A percentile compares a stretch with the other conserved stretches of the same genome.
Conservation (phyloP, 2,113 vertebrate genomes). For the Larimichthys crocea region DNA sequence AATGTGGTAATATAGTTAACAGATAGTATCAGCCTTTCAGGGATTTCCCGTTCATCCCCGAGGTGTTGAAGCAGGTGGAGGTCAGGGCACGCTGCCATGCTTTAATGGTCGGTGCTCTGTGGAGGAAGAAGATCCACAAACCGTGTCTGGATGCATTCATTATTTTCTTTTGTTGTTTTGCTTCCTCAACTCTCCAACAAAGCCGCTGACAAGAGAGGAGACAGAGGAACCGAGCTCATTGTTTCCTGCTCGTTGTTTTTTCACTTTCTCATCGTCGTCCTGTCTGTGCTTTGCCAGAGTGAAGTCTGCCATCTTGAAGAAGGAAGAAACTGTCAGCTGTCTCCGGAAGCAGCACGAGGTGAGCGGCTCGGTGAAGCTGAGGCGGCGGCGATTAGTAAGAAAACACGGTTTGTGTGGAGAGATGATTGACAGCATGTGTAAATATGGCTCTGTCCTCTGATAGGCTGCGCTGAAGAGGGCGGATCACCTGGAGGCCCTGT, state of each 20-base stretch:
- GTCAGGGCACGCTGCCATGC: background rate
- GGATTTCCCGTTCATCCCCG: no score
- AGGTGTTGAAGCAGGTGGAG: background rate
- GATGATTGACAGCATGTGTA: slow-evolving; percentile 19
- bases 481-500: slow-evolving; percentile 89
- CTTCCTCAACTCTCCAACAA: background rate
- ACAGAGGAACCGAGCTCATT: background rate
- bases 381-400: background rate
- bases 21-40: no score
- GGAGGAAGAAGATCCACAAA: no score
- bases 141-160: no score
- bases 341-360: slow-evolving; percentile 92
- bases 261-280: background rate
- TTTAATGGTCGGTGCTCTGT: no score
- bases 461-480: slow-evolving; percentile 92
- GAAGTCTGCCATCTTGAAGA: slow-evolving; percentile 90
- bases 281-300: slow-evolving; percentile 82
- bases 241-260: background rate
- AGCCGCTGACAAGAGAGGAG: background rate
- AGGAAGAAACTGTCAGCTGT: slow-evolving; percentile 89
- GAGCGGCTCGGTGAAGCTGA: background rate
- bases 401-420: background rate
- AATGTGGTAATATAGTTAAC: no score
- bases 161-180: background rate
- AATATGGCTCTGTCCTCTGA: background rate